A percentile compares a stretch with the other conserved stretches of the same genome.
phyloP scores from a whole-genome alignment of 35 echinoderm and acorn worm genomes.

The Anneissia japonica region DNA sequence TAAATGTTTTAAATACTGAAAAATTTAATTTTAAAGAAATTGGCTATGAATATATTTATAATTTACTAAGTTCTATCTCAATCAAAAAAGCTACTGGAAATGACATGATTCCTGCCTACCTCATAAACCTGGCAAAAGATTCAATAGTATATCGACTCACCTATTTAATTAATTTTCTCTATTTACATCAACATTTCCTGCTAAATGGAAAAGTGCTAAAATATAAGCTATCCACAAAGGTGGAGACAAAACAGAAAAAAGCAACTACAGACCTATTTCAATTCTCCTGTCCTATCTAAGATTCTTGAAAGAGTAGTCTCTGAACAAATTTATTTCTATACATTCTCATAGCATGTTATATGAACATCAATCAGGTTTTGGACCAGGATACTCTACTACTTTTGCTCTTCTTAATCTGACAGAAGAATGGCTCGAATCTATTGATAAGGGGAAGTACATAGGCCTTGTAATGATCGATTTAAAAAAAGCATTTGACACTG shows the following conservation, averaged over 20 bases:
- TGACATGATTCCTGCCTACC: background rate
- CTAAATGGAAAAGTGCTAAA: background rate
- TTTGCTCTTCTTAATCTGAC: background rate
- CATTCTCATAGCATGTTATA: too few relatives aligned
- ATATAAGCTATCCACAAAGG: background rate
- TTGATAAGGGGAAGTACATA: background rate
- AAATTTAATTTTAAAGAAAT: background rate
- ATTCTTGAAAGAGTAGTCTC: background rate
- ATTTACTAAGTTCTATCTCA: background rate
- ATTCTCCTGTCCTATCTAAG: background rate
- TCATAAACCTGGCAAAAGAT: background rate
- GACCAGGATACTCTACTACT: background rate
- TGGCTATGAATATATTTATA: background rate
- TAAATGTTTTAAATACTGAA: background rate
- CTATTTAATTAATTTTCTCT: background rate
- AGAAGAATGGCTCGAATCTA: background rate
- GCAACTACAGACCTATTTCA: background rate
- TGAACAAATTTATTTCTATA: background rate
- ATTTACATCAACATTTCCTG: background rate
- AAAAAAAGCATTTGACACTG: background rate
- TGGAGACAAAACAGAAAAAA: background rate
- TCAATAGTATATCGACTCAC: background rate
- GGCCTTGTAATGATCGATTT: background rate
- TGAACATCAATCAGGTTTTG: background rate
- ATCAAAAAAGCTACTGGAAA: background rate